These are phyloP conservation scores for Mesodorylaimus sp. DNA, from an alignment of 2,888 invertebrate species.

Conservation along the genomic window DNA sequence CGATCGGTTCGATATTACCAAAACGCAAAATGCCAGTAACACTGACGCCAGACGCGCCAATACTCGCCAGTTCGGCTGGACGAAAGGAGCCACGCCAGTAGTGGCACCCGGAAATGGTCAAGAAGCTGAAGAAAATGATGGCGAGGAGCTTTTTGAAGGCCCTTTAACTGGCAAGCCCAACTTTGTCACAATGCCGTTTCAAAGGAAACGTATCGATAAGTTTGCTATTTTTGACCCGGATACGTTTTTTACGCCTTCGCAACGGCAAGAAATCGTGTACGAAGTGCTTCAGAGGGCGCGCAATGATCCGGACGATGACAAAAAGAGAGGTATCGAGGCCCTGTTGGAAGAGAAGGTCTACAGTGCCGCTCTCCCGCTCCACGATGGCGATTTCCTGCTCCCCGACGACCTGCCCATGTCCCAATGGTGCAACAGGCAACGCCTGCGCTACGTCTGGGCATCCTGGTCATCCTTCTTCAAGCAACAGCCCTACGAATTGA, in stretches of 20 bases:
- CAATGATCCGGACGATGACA: not conserved
- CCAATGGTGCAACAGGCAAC: too few relatives aligned
- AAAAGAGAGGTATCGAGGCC: not conserved
- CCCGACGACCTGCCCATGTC: too few relatives aligned
- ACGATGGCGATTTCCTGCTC: too few relatives aligned
- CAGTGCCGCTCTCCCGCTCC: too few relatives aligned
- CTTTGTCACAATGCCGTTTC: not conserved
- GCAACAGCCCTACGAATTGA: too few relatives aligned
- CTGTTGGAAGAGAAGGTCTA: not conserved
- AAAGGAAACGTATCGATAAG: not conserved
- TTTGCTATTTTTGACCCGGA: not conserved
- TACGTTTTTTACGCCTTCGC: not conserved
- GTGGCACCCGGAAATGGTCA: too few relatives aligned
- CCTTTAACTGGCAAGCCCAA: not conserved
- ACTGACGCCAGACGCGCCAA: not conserved
- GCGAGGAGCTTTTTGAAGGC: too few relatives aligned
- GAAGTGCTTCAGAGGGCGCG: not conserved
- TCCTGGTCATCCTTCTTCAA: too few relatives aligned
- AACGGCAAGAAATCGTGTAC: not conserved
- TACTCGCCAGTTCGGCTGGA: not conserved
- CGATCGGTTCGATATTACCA: not conserved
- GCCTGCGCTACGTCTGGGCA: too few relatives aligned
- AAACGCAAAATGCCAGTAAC: not conserved
- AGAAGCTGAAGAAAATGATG: too few relatives aligned
- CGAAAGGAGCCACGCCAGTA: too few relatives aligned